Percentiles rank a stretch among this genome's conserved stretches.
Conservation (phyloP, 2,113 vertebrate genomes). For the Leptosomus discolor region DNA sequence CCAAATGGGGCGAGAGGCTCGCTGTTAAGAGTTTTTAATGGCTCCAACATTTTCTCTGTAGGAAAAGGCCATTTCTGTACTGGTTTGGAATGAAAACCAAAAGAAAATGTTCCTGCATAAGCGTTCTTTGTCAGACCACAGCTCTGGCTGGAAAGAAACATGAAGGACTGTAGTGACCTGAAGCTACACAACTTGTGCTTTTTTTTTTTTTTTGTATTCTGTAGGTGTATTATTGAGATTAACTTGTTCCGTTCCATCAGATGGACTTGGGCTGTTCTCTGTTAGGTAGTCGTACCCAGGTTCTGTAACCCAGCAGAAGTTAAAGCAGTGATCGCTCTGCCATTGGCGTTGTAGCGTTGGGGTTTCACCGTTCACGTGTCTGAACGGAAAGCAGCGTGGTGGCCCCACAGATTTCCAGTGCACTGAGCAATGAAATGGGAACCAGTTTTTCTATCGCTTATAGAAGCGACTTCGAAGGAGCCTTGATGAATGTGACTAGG, state of each 20-base stretch:
- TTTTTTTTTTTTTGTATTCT: background rate
- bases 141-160: background rate
- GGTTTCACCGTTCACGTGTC: rapidly evolving
- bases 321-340: background rate
- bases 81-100: background rate
- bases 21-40: background rate
- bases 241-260: background rate
- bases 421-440: background rate
- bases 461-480: background rate
- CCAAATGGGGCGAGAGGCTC: background rate
- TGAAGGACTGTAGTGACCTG: background rate
- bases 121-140: background rate
- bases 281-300: rapidly evolving
- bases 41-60: background rate
- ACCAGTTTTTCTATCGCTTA: background rate
- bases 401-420: background rate
- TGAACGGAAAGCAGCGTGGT: background rate
- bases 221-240: background rate
- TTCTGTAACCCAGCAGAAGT: background rate
- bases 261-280: rapidly evolving
- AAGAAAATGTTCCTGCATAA: background rate
- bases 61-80: background rate
- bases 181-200: background rate
- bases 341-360: background rate
- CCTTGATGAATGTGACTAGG: rapidly evolving